Evolutionary conservation across 2,113 vertebrate genomes (phyloP).

Genomic region (Echinops telfairi): DNA sequence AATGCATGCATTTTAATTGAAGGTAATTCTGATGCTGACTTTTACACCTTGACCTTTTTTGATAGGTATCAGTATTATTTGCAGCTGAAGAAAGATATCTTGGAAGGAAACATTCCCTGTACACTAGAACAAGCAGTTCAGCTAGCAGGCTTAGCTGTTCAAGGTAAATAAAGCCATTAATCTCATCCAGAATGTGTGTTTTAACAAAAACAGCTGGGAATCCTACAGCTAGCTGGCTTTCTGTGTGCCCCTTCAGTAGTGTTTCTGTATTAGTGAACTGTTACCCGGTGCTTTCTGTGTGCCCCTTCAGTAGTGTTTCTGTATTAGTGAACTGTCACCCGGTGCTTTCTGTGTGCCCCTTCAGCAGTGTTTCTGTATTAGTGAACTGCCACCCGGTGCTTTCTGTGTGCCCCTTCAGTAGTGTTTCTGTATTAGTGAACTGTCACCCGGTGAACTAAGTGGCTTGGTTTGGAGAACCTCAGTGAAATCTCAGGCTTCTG

Average conservation of each 20-base stretch:
- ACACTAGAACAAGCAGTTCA: conserved; percentile 96
- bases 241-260: background rate
- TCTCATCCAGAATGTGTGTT: background rate
- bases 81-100: conserved; percentile 97
- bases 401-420: background rate
- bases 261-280: background rate
- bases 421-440: background rate
- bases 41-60: conserved; percentile 54
- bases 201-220: conserved; percentile 10
- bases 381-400: background rate
- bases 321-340: background rate
- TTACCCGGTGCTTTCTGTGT: no score
- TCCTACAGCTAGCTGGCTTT: conserved; percentile 45
- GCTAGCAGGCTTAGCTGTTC: conserved; percentile 96
- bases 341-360: background rate
- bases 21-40: background rate
- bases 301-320: background rate
- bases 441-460: background rate
- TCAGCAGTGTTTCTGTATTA: background rate
- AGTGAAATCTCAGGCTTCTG: conserved; percentile 44
- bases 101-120: conserved; percentile 96
- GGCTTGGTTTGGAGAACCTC: conserved; percentile 1
- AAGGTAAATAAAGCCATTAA: conserved; percentile 90
- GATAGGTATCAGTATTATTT: conserved; percentile 99
- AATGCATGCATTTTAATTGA: no score